A percentile compares a stretch with the other conserved stretches of the same genome.
These are phyloP conservation scores for Clupea harengus DNA, from an alignment of 2,113 vertebrate genomes.

Conservation along the genomic window DNA sequence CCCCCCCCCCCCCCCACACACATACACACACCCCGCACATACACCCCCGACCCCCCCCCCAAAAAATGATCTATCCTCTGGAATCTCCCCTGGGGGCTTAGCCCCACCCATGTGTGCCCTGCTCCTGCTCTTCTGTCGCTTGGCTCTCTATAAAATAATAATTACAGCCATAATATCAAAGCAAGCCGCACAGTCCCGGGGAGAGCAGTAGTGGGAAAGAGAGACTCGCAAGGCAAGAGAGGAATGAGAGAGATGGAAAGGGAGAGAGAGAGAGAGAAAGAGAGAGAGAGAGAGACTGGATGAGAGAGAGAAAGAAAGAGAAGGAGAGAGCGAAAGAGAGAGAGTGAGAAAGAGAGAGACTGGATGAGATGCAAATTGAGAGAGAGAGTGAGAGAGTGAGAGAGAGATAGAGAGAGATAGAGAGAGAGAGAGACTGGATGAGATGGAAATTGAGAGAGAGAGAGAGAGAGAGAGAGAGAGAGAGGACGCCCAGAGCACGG, in stretches of 20 bases:
- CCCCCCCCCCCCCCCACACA: neutral
- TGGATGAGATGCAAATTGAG: neutral
- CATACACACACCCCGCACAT: slow-evolving; percentile 30
- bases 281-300: neutral
- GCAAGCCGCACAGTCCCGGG: neutral
- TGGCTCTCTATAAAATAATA: slow-evolving; percentile 47
- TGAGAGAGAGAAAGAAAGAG: neutral
- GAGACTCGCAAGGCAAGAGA: neutral
- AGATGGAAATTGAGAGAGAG: neutral
- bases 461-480: neutral
- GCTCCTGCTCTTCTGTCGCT: slow-evolving; percentile 35
- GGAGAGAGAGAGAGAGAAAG: neutral
- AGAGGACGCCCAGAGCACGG: neutral
- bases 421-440: too few species aligned
- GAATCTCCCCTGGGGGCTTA: neutral
- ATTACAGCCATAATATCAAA: slow-evolving; percentile 47
- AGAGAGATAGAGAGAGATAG: neutral
- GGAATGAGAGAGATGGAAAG: neutral
- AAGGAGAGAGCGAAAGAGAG: neutral
- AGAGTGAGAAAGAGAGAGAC: neutral
- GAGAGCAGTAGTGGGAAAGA: neutral
- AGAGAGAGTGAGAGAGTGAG: neutral
- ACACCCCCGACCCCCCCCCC: too few species aligned
- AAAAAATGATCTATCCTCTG: neutral
- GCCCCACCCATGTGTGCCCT: neutral